Percentiles rank a stretch among this genome's conserved stretches.
Conservation (phyloP, 1,140 invertebrate genomes). For the Metaphire vulgaris region DNA sequence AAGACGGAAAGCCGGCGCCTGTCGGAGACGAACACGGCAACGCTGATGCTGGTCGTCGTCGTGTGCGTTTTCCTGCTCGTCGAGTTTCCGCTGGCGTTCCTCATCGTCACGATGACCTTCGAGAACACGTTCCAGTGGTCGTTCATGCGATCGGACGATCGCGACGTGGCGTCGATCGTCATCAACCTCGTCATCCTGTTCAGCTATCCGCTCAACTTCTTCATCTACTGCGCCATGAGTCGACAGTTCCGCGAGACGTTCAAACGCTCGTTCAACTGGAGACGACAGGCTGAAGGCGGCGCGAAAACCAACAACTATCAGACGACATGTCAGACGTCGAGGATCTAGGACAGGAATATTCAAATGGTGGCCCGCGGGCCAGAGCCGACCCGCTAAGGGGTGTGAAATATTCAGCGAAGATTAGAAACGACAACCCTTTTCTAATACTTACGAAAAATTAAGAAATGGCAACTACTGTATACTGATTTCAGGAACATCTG, state of each 20-base stretch:
- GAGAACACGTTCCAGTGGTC: conserved; percentile 20
- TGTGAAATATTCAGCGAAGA: too few relatives aligned
- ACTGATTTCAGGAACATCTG: too few relatives aligned
- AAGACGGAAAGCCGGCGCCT: conserved; percentile 75
- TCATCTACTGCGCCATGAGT: conserved; percentile 18
- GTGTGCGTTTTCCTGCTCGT: conserved; percentile 29
- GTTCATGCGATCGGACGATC: not conserved
- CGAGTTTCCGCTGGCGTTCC: conserved; percentile 28
- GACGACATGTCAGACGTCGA: too few relatives aligned
- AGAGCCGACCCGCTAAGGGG: too few relatives aligned
- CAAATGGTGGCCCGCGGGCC: too few relatives aligned
- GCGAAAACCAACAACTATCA: too few relatives aligned
- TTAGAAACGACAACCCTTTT: too few relatives aligned
- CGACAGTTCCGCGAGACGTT: not conserved
- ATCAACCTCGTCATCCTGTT: conserved; percentile 67
- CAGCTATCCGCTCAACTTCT: too few relatives aligned
- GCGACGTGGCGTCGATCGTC: not conserved
- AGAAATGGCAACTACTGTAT: too few relatives aligned
- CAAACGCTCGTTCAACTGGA: not conserved
- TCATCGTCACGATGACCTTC: conserved; percentile 24
- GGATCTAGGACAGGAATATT: too few relatives aligned
- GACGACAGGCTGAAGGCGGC: too few relatives aligned
- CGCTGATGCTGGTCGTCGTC: conserved; percentile 72
- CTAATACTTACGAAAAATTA: too few relatives aligned
- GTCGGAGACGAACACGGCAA: conserved; percentile 78